A percentile compares a stretch with the other conserved stretches of the same genome.
phyloP scores from a whole-genome alignment of 2,797 vertebrate species.

The Adrianichthys oophorus region DNA sequence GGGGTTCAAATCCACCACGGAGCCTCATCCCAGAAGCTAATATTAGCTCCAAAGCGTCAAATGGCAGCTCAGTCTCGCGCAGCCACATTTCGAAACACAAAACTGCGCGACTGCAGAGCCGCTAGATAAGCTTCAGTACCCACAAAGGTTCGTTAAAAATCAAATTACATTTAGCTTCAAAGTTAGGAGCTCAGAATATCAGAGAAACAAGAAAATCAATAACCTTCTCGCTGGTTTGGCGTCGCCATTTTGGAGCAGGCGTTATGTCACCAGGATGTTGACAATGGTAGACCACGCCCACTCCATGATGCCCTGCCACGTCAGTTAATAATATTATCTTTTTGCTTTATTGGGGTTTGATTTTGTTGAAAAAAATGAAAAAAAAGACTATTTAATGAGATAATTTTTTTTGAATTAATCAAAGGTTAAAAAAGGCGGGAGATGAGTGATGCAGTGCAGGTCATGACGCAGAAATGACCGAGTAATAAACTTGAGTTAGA shows the following conservation, averaged over 20 bases:
- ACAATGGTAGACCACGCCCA: constrained; percentile 64
- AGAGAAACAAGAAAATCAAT: constrained; percentile 33
- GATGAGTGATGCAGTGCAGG: constrained; percentile 11
- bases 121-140: too few species aligned
- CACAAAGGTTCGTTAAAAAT: too few species aligned
- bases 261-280: constrained; percentile 75
- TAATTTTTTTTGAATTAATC: not conserved
- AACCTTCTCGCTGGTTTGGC: constrained; percentile 74
- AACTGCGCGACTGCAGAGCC: too few species aligned
- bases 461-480: not conserved
- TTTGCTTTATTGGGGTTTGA: constrained; percentile 19
- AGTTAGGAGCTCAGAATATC: not conserved
- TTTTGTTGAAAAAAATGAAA: too few species aligned
- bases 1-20: too few species aligned
- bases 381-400: not conserved
- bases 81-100: too few species aligned
- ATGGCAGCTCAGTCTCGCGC: too few species aligned
- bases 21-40: not conserved
- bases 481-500: too few species aligned
- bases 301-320: constrained; percentile 63
- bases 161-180: rapidly evolving
- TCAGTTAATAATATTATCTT: constrained; percentile 53
- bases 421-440: not conserved
- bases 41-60: constrained; percentile 1
- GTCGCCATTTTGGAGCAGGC: constrained; percentile 80